Percentiles rank a stretch among this genome's conserved stretches.
Conservation (phyloP, 2,888 invertebrate species). For the Hypomecis atomaria region DNA sequence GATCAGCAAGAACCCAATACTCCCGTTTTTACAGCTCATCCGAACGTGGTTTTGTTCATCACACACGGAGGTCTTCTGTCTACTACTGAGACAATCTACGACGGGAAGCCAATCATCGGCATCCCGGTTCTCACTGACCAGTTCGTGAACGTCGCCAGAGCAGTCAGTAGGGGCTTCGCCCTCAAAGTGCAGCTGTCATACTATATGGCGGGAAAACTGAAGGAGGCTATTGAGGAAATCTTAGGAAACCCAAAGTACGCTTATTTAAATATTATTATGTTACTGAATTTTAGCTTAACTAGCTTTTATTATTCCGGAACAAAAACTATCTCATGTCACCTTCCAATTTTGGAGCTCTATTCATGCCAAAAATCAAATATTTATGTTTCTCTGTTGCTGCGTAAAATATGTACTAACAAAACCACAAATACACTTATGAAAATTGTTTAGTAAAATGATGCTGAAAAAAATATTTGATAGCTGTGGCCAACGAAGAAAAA, state of each 20-base stretch:
- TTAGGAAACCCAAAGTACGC: conserved; percentile 50
- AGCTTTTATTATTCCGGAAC: too few species aligned
- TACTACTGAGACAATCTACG: conserved; percentile 62
- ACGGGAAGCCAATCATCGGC: conserved; percentile 64
- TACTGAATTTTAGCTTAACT: too few species aligned
- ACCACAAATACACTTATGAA: too few species aligned
- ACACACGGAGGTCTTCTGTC: conserved; percentile 71
- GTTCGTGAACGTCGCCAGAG: conserved; percentile 57
- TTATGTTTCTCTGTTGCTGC: too few species aligned
- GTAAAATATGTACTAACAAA: too few species aligned
- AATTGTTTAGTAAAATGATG: too few species aligned
- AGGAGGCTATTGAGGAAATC: conserved; percentile 51
- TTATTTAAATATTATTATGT: too few species aligned
- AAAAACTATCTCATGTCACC: too few species aligned
- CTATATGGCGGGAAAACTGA: conserved; percentile 48
- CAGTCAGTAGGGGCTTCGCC: conserved; percentile 57
- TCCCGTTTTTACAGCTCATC: conserved; percentile 59
- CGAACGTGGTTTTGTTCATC: conserved; percentile 66
- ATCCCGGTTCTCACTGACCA: conserved; percentile 70
- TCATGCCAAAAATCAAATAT: too few species aligned
- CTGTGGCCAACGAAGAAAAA: too few species aligned
- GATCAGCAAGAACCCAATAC: conserved; percentile 33
- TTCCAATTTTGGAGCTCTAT: too few species aligned
- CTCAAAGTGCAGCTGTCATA: conserved; percentile 50
- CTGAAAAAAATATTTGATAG: too few species aligned